Evolutionary conservation across 2,888 invertebrate species (phyloP).

Genomic region (Plagodis pulveraria): DNA sequence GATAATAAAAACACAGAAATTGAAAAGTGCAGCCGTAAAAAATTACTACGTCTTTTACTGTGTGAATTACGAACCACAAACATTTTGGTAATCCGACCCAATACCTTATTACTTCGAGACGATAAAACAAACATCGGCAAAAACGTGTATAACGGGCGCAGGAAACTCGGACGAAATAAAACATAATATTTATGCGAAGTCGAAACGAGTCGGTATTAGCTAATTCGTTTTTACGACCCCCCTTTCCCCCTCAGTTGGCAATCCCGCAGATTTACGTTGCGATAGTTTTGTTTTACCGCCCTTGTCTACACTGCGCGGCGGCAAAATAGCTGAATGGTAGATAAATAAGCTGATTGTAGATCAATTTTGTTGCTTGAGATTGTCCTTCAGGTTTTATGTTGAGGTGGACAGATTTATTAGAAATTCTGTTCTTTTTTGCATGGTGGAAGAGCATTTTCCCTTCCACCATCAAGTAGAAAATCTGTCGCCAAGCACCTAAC

Average conservation of each 20-base stretch:
- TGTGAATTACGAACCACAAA: conserved; percentile 9
- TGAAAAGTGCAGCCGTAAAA: neutral
- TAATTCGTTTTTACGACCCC: conserved; percentile 47
- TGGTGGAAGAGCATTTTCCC: too few relatives aligned
- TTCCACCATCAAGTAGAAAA: too few relatives aligned
- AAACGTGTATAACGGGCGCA: conserved; percentile 25
- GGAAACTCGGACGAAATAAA: conserved; percentile 35
- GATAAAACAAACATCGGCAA: conserved; percentile 27
- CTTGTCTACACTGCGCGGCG: conserved; percentile 34
- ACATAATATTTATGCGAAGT: conserved; percentile 40
- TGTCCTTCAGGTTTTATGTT: conserved; percentile 23
- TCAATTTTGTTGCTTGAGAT: conserved; percentile 38
- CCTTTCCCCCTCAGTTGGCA: conserved; percentile 34
- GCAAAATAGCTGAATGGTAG: conserved; percentile 13
- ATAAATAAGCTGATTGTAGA: conserved; percentile 36
- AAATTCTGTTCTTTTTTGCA: too few relatives aligned
- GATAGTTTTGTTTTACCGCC: conserved; percentile 45
- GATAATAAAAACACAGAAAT: neutral
- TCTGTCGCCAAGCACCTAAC: too few relatives aligned
- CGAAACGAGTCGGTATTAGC: conserved; percentile 42
- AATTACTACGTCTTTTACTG: neutral
- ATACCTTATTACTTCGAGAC: conserved; percentile 12
- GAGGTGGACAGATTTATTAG: neutral
- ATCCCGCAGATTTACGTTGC: conserved; percentile 42
- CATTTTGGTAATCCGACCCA: conserved; percentile 12